Percentiles rank a stretch among this genome's conserved stretches.
phyloP scores from a whole-genome alignment of 1,140 invertebrate genomes.

The Drosophila ercepeae region DNA sequence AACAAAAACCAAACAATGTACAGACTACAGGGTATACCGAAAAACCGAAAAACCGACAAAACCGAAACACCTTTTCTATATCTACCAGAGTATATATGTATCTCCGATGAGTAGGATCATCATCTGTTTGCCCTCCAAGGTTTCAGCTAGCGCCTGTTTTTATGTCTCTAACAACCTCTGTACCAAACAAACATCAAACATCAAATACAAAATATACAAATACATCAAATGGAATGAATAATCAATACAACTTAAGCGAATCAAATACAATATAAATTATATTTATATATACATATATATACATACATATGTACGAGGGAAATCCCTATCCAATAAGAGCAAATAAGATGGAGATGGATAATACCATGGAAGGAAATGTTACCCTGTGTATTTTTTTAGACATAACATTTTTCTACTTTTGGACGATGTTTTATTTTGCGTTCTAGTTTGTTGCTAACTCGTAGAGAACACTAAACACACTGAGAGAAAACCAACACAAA shows the following conservation, averaged over 20 bases:
- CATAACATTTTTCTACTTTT: slow-evolving; percentile 78
- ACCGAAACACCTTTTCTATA: slow-evolving; percentile 17
- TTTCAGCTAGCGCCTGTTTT: slow-evolving; percentile 79
- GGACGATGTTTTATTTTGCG: slow-evolving; percentile 48
- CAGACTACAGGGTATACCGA: slow-evolving; percentile 64
- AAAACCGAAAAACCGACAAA: slow-evolving; percentile 38
- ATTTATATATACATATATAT: slow-evolving; percentile 50
- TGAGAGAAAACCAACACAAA: slow-evolving; percentile 14
- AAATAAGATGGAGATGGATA: too few relatives aligned
- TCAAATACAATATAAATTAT: slow-evolving; percentile 32
- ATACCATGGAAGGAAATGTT: slow-evolving; percentile 43
- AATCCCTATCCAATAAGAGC: too few relatives aligned
- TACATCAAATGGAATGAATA: too few relatives aligned
- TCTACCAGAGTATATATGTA: slow-evolving; percentile 7
- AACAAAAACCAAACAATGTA: slow-evolving; percentile 12
- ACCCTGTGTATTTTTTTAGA: slow-evolving; percentile 74
- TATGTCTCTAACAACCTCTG: slow-evolving; percentile 59
- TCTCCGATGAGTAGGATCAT: slow-evolving; percentile 43
- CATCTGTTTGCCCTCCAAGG: slow-evolving; percentile 76
- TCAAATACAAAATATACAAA: slow-evolving; percentile 28
- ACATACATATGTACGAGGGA: slow-evolving; percentile 20
- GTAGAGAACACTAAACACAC: slow-evolving; percentile 23
- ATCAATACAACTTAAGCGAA: slow-evolving; percentile 16
- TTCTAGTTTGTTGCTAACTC: slow-evolving; percentile 37
- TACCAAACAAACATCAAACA: slow-evolving; percentile 64